A percentile compares a stretch with the other conserved stretches of the same genome.
Conservation (phyloP, 2,888 invertebrate species). For the Leptopilina syphax region DNA sequence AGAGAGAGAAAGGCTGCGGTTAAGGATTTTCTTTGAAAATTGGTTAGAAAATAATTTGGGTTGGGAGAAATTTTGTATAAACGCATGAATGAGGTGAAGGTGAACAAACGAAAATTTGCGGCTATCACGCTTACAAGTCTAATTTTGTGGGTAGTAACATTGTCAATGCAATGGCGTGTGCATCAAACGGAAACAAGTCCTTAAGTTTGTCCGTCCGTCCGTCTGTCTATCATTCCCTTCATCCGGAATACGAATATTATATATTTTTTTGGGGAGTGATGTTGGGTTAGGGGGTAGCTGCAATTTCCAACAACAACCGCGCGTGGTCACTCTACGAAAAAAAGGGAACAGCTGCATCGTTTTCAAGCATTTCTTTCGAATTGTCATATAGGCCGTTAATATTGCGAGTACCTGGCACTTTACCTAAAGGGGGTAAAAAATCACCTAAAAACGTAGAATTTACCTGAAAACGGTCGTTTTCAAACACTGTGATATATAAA, state of each 20-base stretch:
- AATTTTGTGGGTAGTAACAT: constrained; percentile 37
- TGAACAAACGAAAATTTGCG: constrained; percentile 32
- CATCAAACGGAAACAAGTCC: constrained; percentile 59
- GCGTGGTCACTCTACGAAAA: constrained; percentile 63
- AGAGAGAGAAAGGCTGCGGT: background rate
- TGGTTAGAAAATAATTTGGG: constrained; percentile 20
- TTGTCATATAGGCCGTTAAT: constrained; percentile 49
- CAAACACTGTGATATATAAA: constrained; percentile 36
- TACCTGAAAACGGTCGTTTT: constrained; percentile 27
- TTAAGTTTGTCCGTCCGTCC: constrained; percentile 54
- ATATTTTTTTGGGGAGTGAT: constrained; percentile 62
- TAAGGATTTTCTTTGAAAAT: constrained; percentile 6
- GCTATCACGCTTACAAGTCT: constrained; percentile 32
- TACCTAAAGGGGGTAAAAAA: constrained; percentile 29
- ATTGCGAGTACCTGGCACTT: constrained; percentile 48
- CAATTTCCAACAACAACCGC: constrained; percentile 59
- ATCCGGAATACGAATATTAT: constrained; percentile 39
- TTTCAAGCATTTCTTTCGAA: constrained; percentile 58
- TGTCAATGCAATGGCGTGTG: constrained; percentile 52
- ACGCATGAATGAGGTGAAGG: background rate
- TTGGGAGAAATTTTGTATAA: background rate
- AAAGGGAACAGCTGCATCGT: constrained; percentile 68
- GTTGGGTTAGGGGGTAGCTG: constrained; percentile 59
- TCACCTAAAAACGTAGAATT: constrained; percentile 38
- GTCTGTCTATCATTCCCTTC: constrained; percentile 55